Percentiles rank a stretch among this genome's conserved stretches.
phyloP scores from a whole-genome alignment of 2,888 invertebrate genomes.

The Cecidostiba fungosa region DNA sequence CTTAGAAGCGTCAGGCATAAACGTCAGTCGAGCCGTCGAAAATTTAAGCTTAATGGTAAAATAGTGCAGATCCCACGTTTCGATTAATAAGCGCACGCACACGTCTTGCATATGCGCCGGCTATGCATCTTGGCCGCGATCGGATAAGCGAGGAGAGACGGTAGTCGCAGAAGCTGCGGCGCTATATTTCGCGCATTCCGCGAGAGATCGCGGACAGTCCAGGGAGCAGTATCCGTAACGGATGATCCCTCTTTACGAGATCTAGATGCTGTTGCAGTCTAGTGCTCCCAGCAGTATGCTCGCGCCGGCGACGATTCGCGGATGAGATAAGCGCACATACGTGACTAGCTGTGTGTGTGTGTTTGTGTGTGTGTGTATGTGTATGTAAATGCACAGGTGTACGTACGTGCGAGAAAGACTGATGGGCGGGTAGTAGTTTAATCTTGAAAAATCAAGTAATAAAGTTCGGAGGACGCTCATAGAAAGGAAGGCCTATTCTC shows the following conservation, averaged over 20 bases:
- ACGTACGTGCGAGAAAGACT: neutral
- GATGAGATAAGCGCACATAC: constrained; percentile 61
- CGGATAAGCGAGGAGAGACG: constrained; percentile 37
- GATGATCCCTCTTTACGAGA: constrained; percentile 62
- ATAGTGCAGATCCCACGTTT: constrained; percentile 64
- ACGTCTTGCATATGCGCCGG: neutral
- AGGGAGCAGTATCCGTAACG: constrained; percentile 59
- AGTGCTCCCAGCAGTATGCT: neutral
- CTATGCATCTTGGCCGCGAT: constrained; percentile 28
- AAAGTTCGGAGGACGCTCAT: neutral
- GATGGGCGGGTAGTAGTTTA: too few relatives aligned
- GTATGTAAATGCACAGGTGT: neutral
- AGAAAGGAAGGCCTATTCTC: neutral
- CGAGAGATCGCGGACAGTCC: constrained; percentile 54
- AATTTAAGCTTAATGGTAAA: constrained; percentile 67
- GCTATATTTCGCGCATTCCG: constrained; percentile 65
- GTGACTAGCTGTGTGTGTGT: constrained; percentile 16
- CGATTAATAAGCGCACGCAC: constrained; percentile 53
- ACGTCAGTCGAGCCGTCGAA: constrained; percentile 38
- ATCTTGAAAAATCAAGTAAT: neutral
- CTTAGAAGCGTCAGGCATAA: constrained; percentile 23
- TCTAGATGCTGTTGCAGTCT: constrained; percentile 64
- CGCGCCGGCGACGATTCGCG: constrained; percentile 23
- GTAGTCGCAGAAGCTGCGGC: constrained; percentile 40
- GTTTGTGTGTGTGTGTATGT: constrained; percentile 10